Conservation (phyloP, 2,113 vertebrate species). For the Ictalurus punctatus region DNA sequence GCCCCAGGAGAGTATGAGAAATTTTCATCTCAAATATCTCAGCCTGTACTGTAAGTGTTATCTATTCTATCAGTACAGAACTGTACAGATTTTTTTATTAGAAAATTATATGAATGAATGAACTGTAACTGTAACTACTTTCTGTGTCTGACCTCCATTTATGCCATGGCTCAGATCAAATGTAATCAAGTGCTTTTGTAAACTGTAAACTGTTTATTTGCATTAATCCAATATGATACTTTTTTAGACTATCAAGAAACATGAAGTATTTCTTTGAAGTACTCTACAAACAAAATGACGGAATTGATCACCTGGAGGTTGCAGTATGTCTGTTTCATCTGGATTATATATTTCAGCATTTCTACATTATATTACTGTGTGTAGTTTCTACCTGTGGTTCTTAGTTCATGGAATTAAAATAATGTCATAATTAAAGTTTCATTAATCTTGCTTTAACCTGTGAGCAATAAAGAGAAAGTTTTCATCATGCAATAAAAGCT, state of each 20-base stretch:
- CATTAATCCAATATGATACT: neutral
- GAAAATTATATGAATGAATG: neutral
- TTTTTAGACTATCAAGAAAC: conserved; percentile 24
- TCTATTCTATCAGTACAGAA: neutral
- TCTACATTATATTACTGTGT: neutral
- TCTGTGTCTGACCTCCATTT: neutral
- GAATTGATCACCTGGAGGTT: conserved; percentile 46
- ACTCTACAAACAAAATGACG: conserved; percentile 33
- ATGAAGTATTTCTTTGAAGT: conserved; percentile 44
- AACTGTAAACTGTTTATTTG: neutral
- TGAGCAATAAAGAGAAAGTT: neutral
- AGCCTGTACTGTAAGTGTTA: conserved; percentile 34
- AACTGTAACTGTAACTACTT: neutral
- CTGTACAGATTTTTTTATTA: neutral
- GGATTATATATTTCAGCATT: neutral
- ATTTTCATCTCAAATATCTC: conserved; percentile 46
- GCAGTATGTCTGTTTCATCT: conserved; percentile 24
- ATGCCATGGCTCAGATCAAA: neutral
- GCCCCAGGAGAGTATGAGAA: conserved; percentile 48
- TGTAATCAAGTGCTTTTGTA: neutral
- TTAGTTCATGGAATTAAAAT: neutral
- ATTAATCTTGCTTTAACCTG: neutral
- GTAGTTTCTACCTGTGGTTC: neutral
- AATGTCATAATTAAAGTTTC: neutral
- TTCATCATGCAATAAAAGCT: neutral